These are phyloP conservation scores for Meteorus colon DNA, from an alignment of 2,888 invertebrate species.

Conservation along the genomic window DNA sequence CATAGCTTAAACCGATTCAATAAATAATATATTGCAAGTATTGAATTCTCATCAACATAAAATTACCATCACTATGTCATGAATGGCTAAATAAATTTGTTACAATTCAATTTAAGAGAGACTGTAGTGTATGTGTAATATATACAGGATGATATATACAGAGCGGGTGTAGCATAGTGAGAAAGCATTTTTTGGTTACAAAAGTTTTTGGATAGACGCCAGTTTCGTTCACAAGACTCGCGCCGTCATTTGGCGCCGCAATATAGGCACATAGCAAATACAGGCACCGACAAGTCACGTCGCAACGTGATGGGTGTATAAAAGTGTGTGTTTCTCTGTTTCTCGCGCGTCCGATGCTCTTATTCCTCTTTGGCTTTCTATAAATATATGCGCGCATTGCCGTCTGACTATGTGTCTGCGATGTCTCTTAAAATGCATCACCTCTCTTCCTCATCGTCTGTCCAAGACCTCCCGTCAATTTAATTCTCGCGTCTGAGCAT, in stretches of 20 bases:
- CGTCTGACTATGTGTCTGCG: conserved; percentile 66
- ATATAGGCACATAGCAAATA: conserved; percentile 42
- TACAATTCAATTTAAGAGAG: neutral
- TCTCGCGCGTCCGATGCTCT: conserved; percentile 27
- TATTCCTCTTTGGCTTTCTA: conserved; percentile 49
- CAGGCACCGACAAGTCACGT: conserved; percentile 3
- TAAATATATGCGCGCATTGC: conserved; percentile 58
- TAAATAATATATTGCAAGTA: no score
- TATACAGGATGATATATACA: neutral
- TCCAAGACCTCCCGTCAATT: conserved; percentile 25
- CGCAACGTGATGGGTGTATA: neutral
- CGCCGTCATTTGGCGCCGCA: conserved; percentile 61
- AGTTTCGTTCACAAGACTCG: conserved; percentile 50
- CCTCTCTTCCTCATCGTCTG: conserved; percentile 29
- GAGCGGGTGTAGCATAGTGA: neutral
- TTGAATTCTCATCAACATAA: no score
- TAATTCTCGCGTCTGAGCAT: conserved; percentile 9
- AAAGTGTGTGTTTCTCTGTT: conserved; percentile 29
- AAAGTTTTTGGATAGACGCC: conserved; percentile 45
- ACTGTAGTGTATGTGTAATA: neutral
- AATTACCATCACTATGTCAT: no score
- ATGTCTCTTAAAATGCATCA: conserved; percentile 55
- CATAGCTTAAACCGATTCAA: no score
- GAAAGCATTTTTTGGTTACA: conserved; percentile 7
- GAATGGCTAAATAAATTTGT: conserved; percentile 24